Evolutionary conservation across 2,888 invertebrate species (phyloP), one percentile per base, ranked within the genome.

Genomic region (Lithophane ornitopus): DNA sequence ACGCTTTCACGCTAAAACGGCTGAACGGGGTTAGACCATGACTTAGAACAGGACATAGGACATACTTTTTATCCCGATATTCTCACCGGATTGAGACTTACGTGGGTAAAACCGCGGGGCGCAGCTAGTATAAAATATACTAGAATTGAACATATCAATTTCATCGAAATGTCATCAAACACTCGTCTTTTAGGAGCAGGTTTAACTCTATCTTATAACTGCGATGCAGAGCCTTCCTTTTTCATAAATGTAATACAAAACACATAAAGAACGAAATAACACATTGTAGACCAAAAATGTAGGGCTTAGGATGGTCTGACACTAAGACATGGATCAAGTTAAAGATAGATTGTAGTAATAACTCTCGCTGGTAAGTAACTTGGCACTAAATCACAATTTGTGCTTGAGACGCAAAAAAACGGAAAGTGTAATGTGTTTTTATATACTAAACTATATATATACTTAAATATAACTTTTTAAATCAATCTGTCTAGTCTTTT

Each of bases 331-430:
- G 69, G 69, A 81, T 81, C 58, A 82, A 72, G 39, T 34, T 41
- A 70, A 63, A 78, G 82, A 82, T 70, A 82, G 58, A 82, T 82
- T 62, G 78, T 0, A 58, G 70, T 46, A 70, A 67, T 81, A 81
- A 78, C 65, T 81, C 69, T 54, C 52, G 12, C 46, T 58, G 34
- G 62, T 62, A 70, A 70, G 62, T 81, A 70, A 76, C 66, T 52
- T 52, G 26, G 41, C 56, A 44, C 41, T 80, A 62, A 74, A 80
- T 80, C 74, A 78, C 74, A 78, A 78, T 78, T 74, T 80, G 46
- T 52, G 49, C 39, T 56, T 62, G n/a, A 16, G 14, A 74, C 28
- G 70, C 3, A 62, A 79, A 73, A 79, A 73, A 78, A 52, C 70
- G 63, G 63, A 2, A 22, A 28, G 34, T 44, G 19, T 41, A 56